Evolutionary conservation across 2,113 vertebrate species (phyloP).

Genomic region (Climacteris rufus): DNA sequence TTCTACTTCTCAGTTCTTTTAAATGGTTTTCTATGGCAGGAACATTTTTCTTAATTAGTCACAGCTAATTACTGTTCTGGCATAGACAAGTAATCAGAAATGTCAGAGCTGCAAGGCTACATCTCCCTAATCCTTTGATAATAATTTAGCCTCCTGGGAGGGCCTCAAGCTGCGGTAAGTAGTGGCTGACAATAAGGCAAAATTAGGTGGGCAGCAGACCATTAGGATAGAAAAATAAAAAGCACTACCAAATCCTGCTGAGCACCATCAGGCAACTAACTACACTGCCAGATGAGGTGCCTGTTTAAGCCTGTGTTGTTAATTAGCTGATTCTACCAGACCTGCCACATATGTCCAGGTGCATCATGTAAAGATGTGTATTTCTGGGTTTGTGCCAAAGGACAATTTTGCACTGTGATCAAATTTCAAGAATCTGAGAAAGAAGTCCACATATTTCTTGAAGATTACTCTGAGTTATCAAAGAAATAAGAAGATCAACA

Average conservation of each 20-base stretch:
- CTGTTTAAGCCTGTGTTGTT: conserved; percentile 88
- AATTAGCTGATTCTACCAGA: conserved; percentile 87
- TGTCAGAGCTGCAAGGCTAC: conserved; percentile 87
- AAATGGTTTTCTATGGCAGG: conserved; percentile 84
- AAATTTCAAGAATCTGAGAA: conserved; percentile 78
- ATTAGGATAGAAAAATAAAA: conserved; percentile 87
- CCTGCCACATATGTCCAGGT: conserved; percentile 85
- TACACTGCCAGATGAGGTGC: conserved; percentile 86
- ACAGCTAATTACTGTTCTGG: conserved; percentile 91
- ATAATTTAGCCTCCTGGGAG: conserved; percentile 90
- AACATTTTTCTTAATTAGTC: conserved; percentile 91
- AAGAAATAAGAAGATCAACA: conserved; percentile 76
- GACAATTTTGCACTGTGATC: conserved; percentile 77
- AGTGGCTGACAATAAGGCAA: conserved; percentile 87
- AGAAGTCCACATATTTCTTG: conserved; percentile 74
- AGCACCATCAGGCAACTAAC: conserved; percentile 86
- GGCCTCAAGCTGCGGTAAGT: conserved; percentile 87
- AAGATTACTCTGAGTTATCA: conserved; percentile 78
- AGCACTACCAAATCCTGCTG: conserved; percentile 85
- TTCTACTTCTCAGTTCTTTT: conserved; percentile 82
- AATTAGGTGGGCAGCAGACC: conserved; percentile 89
- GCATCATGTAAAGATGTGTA: conserved; percentile 79
- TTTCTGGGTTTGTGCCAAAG: conserved; percentile 78
- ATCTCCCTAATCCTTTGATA: conserved; percentile 90
- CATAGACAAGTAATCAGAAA: conserved; percentile 90